Conservation (phyloP, 2,113 vertebrate genomes). For the Tachuris rubrigastra region DNA sequence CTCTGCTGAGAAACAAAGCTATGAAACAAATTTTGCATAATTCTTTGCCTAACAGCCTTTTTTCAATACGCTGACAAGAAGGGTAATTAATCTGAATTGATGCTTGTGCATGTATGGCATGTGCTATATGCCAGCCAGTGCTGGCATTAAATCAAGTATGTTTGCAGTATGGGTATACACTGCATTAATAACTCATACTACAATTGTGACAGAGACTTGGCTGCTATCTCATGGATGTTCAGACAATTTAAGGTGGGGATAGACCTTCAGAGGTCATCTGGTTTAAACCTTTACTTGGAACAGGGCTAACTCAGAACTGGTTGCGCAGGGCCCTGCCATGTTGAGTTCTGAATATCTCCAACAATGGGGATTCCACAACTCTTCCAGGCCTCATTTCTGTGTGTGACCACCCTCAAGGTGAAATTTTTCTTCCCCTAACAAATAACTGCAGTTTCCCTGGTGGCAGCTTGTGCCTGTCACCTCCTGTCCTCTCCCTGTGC, state of each 20-base stretch:
- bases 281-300: background rate
- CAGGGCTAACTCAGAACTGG: background rate
- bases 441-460: background rate
- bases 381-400: background rate
- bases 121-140: background rate
- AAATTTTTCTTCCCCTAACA: background rate
- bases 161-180: background rate
- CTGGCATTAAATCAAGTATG: background rate
- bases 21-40: background rate
- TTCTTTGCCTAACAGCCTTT: background rate
- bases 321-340: background rate
- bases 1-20: background rate
- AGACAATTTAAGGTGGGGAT: background rate
- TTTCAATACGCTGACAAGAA: background rate
- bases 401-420: background rate
- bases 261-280: background rate
- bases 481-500: background rate
- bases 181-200: background rate
- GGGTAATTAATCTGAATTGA: background rate
- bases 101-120: too few species aligned
- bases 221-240: background rate
- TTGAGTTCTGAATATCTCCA: background rate
- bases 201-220: background rate
- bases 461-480: background rate
- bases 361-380: background rate